A percentile compares a stretch with the other conserved stretches of the same genome.
Conservation (phyloP, 1,140 invertebrate genomes). For the Panagrolaimus sp. region DNA sequence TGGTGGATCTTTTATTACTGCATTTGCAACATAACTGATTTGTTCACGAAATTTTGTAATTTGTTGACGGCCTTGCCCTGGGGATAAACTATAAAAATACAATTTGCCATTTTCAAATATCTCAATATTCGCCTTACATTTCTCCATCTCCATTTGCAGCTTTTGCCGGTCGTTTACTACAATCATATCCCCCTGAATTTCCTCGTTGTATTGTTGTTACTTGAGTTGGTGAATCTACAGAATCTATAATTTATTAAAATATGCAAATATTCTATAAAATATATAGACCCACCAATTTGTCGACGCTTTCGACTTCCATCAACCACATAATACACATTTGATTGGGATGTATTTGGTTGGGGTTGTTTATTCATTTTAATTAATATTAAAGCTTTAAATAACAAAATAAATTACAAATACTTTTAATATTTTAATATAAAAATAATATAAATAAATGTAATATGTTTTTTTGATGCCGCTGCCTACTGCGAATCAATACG, state of each 20-base stretch:
- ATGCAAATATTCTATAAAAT: neutral
- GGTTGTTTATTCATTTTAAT: too few relatives aligned
- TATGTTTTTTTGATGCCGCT: too few relatives aligned
- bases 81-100: neutral
- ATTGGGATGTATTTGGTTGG: too few relatives aligned
- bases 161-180: neutral
- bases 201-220: neutral
- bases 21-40: neutral
- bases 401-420: too few relatives aligned
- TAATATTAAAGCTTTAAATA: too few relatives aligned
- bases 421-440: too few relatives aligned
- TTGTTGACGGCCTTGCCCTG: neutral
- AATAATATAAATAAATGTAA: too few relatives aligned
- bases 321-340: too few relatives aligned
- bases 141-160: conserved; percentile 3
- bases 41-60: conserved; percentile 1
- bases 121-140: neutral
- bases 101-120: neutral
- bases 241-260: neutral
- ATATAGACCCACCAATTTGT: neutral
- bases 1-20: neutral
- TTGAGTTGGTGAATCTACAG: neutral
- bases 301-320: conserved; percentile 1
- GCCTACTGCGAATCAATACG: too few relatives aligned
- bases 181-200: neutral